Base-by-base conservation (phyloP, 2,797 vertebrate species). In the Rhadinocentrus ornatus region DNA sequence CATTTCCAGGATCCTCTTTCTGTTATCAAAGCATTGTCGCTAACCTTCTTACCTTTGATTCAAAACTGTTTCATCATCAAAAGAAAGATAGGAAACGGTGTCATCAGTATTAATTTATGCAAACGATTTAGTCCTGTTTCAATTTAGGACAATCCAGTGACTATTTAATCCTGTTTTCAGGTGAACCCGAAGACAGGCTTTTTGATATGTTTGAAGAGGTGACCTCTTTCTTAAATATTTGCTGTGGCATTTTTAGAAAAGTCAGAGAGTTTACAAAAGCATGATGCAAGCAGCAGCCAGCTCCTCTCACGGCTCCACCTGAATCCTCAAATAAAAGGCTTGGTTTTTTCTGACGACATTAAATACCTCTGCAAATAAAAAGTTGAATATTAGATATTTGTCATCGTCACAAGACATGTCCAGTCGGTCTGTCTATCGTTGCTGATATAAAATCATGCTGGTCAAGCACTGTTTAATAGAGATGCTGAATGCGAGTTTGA, bases 131-230 rank as follows among this genome's bases (percentile, higher is more conserved):
- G 50, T 24, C 34, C 56, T 12, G 50, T 69, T 67, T 76, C 63
- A 60, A 50, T 83, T 75, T 55, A 52, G 57, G 66, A 44, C 62
- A 60, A 44, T 39, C 37, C 62, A 34, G 32, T 27, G 62, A 73
- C 46, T 35, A 53, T 26, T 59, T 53, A 68, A 59, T 54, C 54
- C 61, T 15, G 27, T 48, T 71, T 69, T 80, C 62, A 66, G 54
- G 16, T 39, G 44, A 29, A 3, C 7, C 13, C 29, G 62, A 66
- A 56, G n/a, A 63, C 20, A 20, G 22, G 22, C 15, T 62, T 26
- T 15, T 59, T 18, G 35, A 73, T 26, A 2, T 53, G 69, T 73
- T 56, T 66, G 35, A 54, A 13, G 13, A 54, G 26, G 26, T 54
- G 52, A 54, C 26, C 15, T 27, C 4, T 54, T 54, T 27, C 26